phyloP scores from a whole-genome alignment of 2,888 invertebrate genomes.

The Athalia cordata region DNA sequence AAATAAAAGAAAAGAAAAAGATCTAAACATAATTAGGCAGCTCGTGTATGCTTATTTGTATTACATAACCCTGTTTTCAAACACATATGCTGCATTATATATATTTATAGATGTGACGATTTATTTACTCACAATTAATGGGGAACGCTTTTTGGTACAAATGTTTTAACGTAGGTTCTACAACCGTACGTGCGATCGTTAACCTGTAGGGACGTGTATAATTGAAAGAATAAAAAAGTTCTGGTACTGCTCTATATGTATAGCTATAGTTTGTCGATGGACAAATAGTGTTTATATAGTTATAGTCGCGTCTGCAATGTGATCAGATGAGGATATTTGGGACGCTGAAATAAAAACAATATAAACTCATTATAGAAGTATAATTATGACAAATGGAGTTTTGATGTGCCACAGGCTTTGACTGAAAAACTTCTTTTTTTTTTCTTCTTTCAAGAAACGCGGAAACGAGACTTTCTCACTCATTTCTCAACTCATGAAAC shows the following conservation, averaged over 20 bases:
- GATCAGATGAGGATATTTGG: not conserved
- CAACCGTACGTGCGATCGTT: slow-evolving; percentile 11
- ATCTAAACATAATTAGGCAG: not conserved
- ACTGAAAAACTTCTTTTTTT: not conserved
- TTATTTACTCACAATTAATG: slow-evolving; percentile 39
- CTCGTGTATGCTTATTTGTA: not conserved
- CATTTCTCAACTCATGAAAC: no score
- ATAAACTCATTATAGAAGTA: not conserved
- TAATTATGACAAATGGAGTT: not conserved
- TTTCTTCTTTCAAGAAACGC: no score
- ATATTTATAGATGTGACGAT: slow-evolving; percentile 35
- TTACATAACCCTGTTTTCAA: not conserved
- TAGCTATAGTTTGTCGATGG: slow-evolving; percentile 2
- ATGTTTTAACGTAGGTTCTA: slow-evolving; percentile 2
- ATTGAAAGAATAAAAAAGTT: not conserved
- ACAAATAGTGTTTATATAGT: not conserved
- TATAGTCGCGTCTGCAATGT: not conserved
- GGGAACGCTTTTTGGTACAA: slow-evolving; percentile 17
- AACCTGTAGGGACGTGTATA: not conserved
- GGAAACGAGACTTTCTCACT: no score
- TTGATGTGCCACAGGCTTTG: not conserved
- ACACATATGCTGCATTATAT: slow-evolving; percentile 1
- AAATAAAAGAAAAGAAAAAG: not conserved
- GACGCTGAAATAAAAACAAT: slow-evolving; percentile 9
- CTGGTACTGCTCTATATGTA: not conserved